phyloP scores from a whole-genome alignment of 1,140 invertebrate species.

The Orchestia grillus region DNA sequence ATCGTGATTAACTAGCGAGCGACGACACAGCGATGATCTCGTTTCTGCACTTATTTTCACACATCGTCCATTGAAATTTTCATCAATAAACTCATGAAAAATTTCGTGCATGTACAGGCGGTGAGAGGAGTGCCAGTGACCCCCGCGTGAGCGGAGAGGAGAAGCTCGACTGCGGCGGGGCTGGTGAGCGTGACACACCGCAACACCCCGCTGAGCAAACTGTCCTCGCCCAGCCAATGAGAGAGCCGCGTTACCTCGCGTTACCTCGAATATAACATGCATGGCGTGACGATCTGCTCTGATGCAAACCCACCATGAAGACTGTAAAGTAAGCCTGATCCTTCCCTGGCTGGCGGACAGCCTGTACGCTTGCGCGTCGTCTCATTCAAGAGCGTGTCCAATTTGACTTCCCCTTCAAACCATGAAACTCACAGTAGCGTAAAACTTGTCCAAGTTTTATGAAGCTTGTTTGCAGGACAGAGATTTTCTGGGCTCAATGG shows the following conservation, averaged over 20 bases:
- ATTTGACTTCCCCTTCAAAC: background rate
- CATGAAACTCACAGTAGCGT: background rate
- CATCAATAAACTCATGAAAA: background rate
- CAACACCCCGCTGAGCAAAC: conserved; percentile 29
- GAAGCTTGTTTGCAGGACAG: background rate
- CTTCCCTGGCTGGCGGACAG: background rate
- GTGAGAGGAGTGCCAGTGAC: background rate
- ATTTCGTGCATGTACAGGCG: background rate
- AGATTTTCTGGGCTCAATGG: background rate
- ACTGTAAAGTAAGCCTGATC: background rate
- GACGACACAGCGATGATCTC: background rate
- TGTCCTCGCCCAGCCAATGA: conserved; percentile 51
- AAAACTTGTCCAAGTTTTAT: background rate
- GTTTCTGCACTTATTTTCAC: background rate
- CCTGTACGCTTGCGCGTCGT: too few species aligned
- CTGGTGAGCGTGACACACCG: background rate
- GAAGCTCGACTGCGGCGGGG: background rate
- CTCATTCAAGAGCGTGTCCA: background rate
- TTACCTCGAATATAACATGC: conserved; percentile 52
- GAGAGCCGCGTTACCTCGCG: background rate
- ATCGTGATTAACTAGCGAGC: background rate
- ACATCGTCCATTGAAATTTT: background rate
- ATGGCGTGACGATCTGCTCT: conserved; percentile 39
- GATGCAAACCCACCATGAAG: conserved; percentile 1
- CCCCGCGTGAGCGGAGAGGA: background rate